Conservation (phyloP, 1,140 invertebrate genomes). For the Drosophila biarmipes region DNA sequence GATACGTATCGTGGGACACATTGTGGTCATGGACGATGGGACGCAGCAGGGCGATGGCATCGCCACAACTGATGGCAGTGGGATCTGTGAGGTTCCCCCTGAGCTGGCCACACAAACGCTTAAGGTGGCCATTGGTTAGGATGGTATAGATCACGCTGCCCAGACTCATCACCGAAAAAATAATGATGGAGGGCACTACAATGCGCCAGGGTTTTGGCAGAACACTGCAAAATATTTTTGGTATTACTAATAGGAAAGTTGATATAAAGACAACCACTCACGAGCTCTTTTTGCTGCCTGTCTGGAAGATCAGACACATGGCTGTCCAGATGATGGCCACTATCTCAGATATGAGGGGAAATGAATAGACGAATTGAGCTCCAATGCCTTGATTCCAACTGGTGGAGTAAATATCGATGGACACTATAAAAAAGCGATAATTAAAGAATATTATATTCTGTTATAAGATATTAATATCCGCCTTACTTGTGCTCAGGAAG, state of each 20-base stretch:
- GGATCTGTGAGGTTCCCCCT: constrained; percentile 58
- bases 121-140: constrained; percentile 67
- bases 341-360: constrained; percentile 76
- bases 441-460: neutral
- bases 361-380: constrained; percentile 73
- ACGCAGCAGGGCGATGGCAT: constrained; percentile 71
- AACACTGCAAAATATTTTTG: constrained; percentile 44
- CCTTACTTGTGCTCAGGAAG: constrained; percentile 69
- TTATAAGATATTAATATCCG: neutral
- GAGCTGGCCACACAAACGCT: constrained; percentile 61
- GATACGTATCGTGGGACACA: constrained; percentile 61
- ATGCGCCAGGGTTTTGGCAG: constrained; percentile 82
- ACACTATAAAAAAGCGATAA: constrained; percentile 29
- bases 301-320: constrained; percentile 79
- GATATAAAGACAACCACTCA: constrained; percentile 23
- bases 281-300: constrained; percentile 76
- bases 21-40: constrained; percentile 65
- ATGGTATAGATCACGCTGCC: constrained; percentile 66
- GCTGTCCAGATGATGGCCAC: constrained; percentile 80
- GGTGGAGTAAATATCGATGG: constrained; percentile 64
- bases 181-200: constrained; percentile 75
- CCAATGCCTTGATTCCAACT: constrained; percentile 62
- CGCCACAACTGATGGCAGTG: constrained; percentile 65
- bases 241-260: neutral
- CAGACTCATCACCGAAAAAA: constrained; percentile 74